A percentile compares a stretch with the other conserved stretches of the same genome.
These are phyloP conservation scores for Caerostris extrusa DNA, from an alignment of 1,140 invertebrate species.

Conservation along the genomic window DNA sequence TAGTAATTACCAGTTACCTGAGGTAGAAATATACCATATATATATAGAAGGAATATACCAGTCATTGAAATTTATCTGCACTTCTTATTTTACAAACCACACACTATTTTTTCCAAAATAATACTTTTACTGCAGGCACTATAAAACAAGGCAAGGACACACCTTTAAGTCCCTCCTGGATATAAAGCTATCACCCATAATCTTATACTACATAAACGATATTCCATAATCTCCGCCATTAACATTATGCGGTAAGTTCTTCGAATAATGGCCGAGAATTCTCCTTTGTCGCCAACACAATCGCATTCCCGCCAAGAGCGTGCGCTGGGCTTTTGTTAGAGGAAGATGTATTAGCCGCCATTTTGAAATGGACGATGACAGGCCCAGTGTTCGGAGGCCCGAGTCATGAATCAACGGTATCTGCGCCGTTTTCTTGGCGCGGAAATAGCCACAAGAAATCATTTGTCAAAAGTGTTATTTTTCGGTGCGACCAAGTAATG, in stretches of 20 bases:
- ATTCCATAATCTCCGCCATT: constrained; percentile 31
- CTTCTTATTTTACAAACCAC: too few species aligned
- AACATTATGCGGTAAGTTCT: neutral
- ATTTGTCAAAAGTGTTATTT: constrained; percentile 46
- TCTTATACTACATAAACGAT: neutral
- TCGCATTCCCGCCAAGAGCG: constrained; percentile 1
- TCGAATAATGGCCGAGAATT: constrained; percentile 18
- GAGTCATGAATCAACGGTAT: constrained; percentile 35
- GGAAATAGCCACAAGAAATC: constrained; percentile 43
- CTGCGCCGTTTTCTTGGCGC: neutral
- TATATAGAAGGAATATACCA: too few species aligned
- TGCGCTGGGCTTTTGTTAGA: neutral
- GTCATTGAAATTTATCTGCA: too few species aligned
- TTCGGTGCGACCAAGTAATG: neutral
- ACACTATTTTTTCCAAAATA: too few species aligned
- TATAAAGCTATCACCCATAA: too few species aligned
- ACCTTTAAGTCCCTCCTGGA: too few species aligned
- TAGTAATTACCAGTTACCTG: too few species aligned
- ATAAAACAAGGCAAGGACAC: too few species aligned
- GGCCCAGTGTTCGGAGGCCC: constrained; percentile 7
- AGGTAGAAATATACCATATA: too few species aligned
- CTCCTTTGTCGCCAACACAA: constrained; percentile 19
- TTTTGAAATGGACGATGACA: constrained; percentile 48
- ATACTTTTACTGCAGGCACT: too few species aligned
- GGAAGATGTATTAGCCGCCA: constrained; percentile 24